Percentiles rank a stretch among this genome's conserved stretches.
Evolutionary conservation across 2,797 vertebrate species (phyloP).

Genomic region (Megaceryle alcyon): DNA sequence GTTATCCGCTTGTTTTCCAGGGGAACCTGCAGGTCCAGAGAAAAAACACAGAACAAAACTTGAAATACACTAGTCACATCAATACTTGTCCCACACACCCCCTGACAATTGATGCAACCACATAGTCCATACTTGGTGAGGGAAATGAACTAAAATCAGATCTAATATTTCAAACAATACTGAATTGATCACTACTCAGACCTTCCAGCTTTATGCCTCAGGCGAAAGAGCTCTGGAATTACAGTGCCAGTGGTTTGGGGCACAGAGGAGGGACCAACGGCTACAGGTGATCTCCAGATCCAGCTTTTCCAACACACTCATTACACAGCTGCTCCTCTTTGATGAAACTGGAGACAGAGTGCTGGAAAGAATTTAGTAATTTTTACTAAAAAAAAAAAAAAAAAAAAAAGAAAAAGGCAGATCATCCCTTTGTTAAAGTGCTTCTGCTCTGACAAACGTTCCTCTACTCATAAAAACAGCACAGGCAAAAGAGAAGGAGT

Average conservation of each 20-base stretch:
- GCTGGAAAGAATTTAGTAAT: neutral
- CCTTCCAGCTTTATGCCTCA: neutral
- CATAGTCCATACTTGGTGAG: neutral
- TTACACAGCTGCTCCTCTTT: neutral
- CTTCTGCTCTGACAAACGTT: neutral
- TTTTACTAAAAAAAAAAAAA: too few relatives aligned
- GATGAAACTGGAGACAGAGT: accelerated
- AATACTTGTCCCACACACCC: neutral
- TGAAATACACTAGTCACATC: neutral
- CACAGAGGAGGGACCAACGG: accelerated
- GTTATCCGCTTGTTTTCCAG: constrained; percentile 75
- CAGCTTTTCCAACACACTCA: neutral
- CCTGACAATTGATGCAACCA: neutral
- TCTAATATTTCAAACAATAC: neutral
- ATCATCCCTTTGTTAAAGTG: neutral
- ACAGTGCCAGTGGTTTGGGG: neutral
- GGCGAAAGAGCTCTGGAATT: neutral
- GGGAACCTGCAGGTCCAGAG: constrained; percentile 77
- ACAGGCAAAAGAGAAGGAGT: neutral
- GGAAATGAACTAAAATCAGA: neutral
- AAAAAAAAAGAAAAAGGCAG: too few relatives aligned
- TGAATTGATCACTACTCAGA: neutral
- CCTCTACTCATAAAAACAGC: neutral
- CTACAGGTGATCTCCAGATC: neutral
- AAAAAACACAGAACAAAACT: constrained; percentile 49